Evolutionary conservation across 1,140 invertebrate species (phyloP).

Genomic region (Trigoniulus corallinus): DNA sequence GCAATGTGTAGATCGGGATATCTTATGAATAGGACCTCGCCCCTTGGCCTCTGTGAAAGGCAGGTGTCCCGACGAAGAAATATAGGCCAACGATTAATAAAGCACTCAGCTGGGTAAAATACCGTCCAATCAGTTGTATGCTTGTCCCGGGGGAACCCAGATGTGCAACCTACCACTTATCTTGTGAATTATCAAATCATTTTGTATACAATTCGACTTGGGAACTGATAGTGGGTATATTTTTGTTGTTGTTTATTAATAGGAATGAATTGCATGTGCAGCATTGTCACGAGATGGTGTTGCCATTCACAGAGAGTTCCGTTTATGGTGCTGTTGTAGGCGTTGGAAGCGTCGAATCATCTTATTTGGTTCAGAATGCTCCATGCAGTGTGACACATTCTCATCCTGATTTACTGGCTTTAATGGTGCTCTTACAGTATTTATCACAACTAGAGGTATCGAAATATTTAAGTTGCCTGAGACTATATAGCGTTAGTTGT

Average conservation of each 20-base stretch:
- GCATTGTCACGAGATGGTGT: constrained; percentile 9
- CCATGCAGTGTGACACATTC: constrained; percentile 42
- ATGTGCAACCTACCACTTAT: background rate
- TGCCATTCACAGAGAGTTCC: constrained; percentile 17
- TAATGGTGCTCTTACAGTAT: constrained; percentile 67
- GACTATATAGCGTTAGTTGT: background rate
- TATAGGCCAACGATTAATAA: no score
- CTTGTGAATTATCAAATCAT: no score
- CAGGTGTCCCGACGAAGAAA: no score
- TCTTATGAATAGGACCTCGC: no score
- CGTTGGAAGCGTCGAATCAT: constrained; percentile 65
- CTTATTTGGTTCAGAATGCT: constrained; percentile 48
- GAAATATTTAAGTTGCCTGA: background rate
- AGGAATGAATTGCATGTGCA: background rate
- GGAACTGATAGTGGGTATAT: background rate
- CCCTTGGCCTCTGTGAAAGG: no score
- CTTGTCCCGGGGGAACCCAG: background rate
- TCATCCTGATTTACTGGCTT: constrained; percentile 47
- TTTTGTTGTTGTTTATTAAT: background rate
- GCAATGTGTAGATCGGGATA: no score
- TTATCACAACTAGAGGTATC: constrained; percentile 62
- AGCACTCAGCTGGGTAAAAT: no score
- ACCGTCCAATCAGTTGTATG: no score
- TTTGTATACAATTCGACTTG: background rate
- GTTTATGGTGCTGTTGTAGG: constrained; percentile 44